These are phyloP conservation scores for Gobionotothen gibberifrons DNA, from an alignment of 2,797 vertebrate genomes.

Conservation along the genomic window DNA sequence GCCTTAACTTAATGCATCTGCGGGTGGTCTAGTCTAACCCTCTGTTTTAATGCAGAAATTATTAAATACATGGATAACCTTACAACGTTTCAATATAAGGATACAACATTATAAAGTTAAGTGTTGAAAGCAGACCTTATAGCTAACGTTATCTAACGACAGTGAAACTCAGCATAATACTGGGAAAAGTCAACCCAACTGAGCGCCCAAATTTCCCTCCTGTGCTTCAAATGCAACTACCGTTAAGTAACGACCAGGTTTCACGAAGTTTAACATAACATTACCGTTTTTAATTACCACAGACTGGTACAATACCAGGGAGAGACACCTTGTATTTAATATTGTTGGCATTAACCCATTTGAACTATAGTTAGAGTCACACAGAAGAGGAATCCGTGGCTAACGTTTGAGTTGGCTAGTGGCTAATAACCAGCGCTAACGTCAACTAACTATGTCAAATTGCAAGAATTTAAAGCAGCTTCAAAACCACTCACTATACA, in stretches of 20 bases:
- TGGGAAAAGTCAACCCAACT: slow-evolving; percentile 43
- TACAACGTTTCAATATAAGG: neutral
- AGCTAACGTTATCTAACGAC: neutral
- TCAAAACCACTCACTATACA: neutral
- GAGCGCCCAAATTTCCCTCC: slow-evolving; percentile 87
- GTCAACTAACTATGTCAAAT: neutral
- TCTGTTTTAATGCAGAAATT: neutral
- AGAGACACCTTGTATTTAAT: neutral
- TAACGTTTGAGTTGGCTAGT: slow-evolving; percentile 18
- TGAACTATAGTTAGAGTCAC: slow-evolving; percentile 1
- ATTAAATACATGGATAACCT: neutral
- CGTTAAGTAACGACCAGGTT: neutral
- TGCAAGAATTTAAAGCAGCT: fast-evolving
- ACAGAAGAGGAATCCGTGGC: neutral
- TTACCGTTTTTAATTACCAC: neutral
- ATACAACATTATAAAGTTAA: neutral
- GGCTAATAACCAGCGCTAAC: slow-evolving; percentile 8
- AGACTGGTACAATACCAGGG: fast-evolving
- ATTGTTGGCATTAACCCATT: neutral
- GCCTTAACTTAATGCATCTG: slow-evolving; percentile 26
- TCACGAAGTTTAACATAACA: neutral
- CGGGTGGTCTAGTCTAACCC: slow-evolving; percentile 14
- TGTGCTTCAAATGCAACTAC: slow-evolving; percentile 30
- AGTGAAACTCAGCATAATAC: neutral
- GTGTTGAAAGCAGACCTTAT: neutral